A percentile compares a stretch with the other conserved stretches of the same genome.
Conservation (phyloP, 2,797 vertebrate genomes). For the Myotis vivesi region DNA sequence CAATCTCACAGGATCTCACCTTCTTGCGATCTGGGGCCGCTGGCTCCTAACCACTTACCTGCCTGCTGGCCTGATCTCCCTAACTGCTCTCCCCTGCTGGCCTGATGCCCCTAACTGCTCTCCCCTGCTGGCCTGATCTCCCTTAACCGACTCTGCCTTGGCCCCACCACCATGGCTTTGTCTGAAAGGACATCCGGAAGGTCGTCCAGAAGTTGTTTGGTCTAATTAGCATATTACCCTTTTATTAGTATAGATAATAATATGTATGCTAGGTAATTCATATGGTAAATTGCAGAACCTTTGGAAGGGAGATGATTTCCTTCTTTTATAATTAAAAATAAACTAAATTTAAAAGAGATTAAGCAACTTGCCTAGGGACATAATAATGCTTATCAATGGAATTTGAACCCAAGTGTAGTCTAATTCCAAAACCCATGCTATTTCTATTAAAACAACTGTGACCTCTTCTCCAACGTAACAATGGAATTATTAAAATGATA, state of each 20-base stretch:
- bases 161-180: too few relatives aligned
- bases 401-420: background rate
- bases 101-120: too few relatives aligned
- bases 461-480: background rate
- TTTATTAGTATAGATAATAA: background rate
- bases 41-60: too few relatives aligned
- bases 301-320: background rate
- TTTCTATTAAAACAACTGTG: background rate
- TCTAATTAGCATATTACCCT: too few relatives aligned
- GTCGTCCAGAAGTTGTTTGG: too few relatives aligned
- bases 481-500: background rate
- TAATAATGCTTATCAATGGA: background rate
- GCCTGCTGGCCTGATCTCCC: too few relatives aligned
- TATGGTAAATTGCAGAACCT: background rate
- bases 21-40: too few relatives aligned
- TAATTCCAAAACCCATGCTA: background rate
- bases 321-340: constrained; percentile 20
- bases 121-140: too few relatives aligned
- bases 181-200: too few relatives aligned
- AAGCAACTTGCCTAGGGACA: background rate
- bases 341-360: background rate
- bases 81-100: too few relatives aligned
- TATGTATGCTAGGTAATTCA: background rate
- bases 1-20: too few relatives aligned
- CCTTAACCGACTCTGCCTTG: too few relatives aligned